phyloP scores from a whole-genome alignment of 2,888 invertebrate genomes.

The Nasonia oneida region DNA sequence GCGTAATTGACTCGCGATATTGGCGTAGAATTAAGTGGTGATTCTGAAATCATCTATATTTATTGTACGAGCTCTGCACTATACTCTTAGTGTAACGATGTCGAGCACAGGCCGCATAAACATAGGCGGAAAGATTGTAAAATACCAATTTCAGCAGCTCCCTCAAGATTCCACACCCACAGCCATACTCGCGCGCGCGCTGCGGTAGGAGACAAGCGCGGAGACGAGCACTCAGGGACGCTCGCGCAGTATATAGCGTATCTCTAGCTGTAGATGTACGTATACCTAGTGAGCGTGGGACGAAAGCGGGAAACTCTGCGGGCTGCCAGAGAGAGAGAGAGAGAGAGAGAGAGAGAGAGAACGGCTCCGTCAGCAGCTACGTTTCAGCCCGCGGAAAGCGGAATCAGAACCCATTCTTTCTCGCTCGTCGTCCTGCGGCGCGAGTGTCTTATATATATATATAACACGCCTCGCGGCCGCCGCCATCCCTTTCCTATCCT shows the following conservation, averaged over 20 bases:
- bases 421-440: constrained; percentile 44
- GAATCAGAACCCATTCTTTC: constrained; percentile 72
- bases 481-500: not conserved
- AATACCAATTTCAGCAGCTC: not conserved
- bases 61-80: too few relatives aligned
- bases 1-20: too few relatives aligned
- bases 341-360: not conserved
- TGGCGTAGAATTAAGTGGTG: too few relatives aligned
- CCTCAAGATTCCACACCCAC: not conserved
- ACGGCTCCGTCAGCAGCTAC: constrained; percentile 69
- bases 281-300: not conserved
- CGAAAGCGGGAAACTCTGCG: constrained; percentile 3
- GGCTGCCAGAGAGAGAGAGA: not conserved
- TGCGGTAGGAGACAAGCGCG: not conserved
- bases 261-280: not conserved
- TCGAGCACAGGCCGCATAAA: too few relatives aligned
- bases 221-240: not conserved
- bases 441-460: not conserved
- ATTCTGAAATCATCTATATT: too few relatives aligned
- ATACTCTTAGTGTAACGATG: too few relatives aligned
- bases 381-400: constrained; percentile 62
- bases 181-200: not conserved
- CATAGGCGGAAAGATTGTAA: not conserved
- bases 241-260: not conserved
- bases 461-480: not conserved